Evolutionary conservation across 2,888 invertebrate species (phyloP).

Genomic region (Cancer borealis): DNA sequence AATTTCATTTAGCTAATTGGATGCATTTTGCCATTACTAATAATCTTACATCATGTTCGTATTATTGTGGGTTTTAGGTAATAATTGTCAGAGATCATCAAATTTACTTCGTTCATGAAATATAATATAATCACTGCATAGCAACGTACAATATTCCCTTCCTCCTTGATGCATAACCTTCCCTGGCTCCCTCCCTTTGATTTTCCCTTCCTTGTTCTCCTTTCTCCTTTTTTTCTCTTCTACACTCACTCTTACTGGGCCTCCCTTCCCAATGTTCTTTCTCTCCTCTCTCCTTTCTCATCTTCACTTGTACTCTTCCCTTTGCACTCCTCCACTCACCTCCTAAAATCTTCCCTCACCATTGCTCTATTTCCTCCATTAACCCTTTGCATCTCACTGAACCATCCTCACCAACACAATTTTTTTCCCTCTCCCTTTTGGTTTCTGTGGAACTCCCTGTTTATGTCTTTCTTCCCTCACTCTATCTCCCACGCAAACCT

Average conservation of each 20-base stretch:
- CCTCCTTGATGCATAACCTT: not conserved
- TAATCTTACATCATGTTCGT: not conserved
- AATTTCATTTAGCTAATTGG: not conserved
- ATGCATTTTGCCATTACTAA: not conserved
- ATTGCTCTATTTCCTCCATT: not conserved
- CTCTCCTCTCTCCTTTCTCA: not conserved
- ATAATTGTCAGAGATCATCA: not conserved
- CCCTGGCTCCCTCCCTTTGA: not conserved
- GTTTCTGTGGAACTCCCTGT: not conserved
- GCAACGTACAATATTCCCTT: not conserved
- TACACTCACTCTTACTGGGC: not conserved
- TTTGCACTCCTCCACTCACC: not conserved
- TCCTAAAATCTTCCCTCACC: not conserved
- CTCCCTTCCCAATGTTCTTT: not conserved
- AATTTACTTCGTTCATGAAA: not conserved
- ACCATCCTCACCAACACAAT: not conserved
- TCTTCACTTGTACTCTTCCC: not conserved
- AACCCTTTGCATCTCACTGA: not conserved
- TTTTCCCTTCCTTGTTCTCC: not conserved
- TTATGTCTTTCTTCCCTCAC: not conserved
- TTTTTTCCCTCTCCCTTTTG: not conserved
- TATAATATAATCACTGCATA: not conserved
- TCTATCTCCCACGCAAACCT: not conserved
- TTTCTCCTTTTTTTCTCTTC: not conserved
- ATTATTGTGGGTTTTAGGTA: not conserved